Percentiles rank a stretch among this genome's conserved stretches.
Conservation (phyloP, 2,113 vertebrate species). For the Serilophus lunatus region DNA sequence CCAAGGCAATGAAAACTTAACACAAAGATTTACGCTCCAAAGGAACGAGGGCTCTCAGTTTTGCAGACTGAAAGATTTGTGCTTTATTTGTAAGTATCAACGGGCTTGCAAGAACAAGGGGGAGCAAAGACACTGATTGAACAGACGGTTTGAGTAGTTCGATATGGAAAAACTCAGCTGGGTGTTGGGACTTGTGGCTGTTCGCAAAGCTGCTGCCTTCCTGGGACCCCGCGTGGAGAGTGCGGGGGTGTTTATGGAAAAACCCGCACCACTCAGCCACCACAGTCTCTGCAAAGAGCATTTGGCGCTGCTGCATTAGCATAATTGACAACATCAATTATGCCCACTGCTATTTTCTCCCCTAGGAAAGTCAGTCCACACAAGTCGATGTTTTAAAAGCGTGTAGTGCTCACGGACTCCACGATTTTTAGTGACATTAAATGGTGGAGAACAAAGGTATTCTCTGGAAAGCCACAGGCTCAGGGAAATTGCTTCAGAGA, state of each 20-base stretch:
- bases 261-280: background rate
- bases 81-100: background rate
- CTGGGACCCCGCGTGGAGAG: rapidly evolving
- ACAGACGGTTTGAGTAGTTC: background rate
- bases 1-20: rapidly evolving
- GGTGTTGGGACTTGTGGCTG: background rate
- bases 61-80: background rate
- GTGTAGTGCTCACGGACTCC: rapidly evolving
- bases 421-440: background rate
- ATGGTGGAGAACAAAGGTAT: background rate
- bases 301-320: background rate
- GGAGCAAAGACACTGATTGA: background rate
- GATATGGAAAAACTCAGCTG: background rate
- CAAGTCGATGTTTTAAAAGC: background rate
- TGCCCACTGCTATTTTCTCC: constrained; percentile 2
- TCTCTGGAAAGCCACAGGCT: background rate
- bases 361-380: background rate
- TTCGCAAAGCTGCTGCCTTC: background rate
- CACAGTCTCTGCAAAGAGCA: background rate
- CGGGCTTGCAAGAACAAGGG: background rate
- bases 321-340: constrained; percentile 40
- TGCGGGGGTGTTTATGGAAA: background rate
- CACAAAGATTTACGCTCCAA: background rate
- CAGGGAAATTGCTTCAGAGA: background rate
- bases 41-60: background rate